Conservation (phyloP, 2,888 invertebrate genomes). For the Drosophila anceps region DNA sequence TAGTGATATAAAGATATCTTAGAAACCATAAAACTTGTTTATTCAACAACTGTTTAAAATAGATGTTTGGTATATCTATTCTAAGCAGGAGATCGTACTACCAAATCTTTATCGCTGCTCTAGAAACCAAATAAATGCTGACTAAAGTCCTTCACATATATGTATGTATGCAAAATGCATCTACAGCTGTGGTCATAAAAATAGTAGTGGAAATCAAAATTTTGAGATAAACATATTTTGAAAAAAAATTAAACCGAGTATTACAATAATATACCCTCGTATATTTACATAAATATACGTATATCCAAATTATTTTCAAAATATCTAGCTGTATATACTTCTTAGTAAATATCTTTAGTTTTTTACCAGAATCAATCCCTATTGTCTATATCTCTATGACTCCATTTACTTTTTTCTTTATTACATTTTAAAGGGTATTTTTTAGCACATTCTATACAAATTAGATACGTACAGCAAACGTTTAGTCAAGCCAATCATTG, state of each 20-base stretch:
- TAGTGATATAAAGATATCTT: neutral
- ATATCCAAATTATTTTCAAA: no score
- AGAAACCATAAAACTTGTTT: neutral
- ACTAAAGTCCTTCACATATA: neutral
- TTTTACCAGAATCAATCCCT: no score
- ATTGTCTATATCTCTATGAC: neutral
- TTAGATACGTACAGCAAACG: constrained; percentile 30
- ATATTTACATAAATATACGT: no score
- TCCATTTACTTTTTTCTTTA: neutral
- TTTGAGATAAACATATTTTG: no score
- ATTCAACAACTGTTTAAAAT: neutral
- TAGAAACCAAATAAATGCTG: neutral
- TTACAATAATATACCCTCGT: no score
- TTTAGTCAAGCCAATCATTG: constrained; percentile 27
- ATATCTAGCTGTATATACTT: neutral
- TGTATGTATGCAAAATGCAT: neutral
- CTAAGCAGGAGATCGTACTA: neutral
- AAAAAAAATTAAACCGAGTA: no score
- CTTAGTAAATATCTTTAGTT: neutral
- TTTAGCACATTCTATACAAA: neutral
- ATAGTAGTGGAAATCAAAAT: no score
- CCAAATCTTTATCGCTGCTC: neutral
- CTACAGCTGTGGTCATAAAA: no score
- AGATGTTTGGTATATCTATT: neutral
- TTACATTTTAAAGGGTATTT: neutral